Base-by-base conservation (phyloP, 37 sponge, comb jelly and placozoan genomes). In the Chondrilla cf. caribensis region DNA sequence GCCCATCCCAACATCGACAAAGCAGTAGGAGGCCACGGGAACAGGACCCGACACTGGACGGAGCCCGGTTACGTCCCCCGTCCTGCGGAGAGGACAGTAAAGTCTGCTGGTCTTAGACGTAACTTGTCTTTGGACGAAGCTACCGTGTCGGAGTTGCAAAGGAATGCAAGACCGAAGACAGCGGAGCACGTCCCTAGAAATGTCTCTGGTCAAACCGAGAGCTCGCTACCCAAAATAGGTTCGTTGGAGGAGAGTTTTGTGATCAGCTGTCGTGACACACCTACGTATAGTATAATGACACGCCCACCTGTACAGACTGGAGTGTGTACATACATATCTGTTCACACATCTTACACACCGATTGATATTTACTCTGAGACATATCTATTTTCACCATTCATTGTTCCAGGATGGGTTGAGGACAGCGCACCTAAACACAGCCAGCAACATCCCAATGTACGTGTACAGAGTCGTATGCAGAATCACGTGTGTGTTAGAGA, bases 81-180 rank as follows among this genome's bases (percentile, higher is more conserved):
- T 0, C 35, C 68, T 17, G 29, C 32, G 33, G 76, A 39, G 25
- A 37, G 76, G 19, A 9, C 19, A 19, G 19, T 21, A 4, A 73
- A 73, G 44, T 73, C 76, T 1, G 76, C 76, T n/a, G 44, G 44
- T n/a, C 39, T 39, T 19, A 41, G 36, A 21, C 76, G 76, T 6
- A 32, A 73, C 43, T n/a, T 73, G 43, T n/a, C 76, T 11, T 73
- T 40, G 76, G n/a, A 73, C n/a, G 18, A n/a, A 19, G 2, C 0
- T 62, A 29, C 29, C 64, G 64, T 29, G 5, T 4, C 6, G 29
- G 64, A 62, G 22, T 19, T n/a, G 17, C 68, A 67, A 26, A 17
- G 5, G 28, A 22, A 33, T 17, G 33, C 68, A 1, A 36, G 76
- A 37, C 76, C 76, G 24, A 73, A 73, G 43, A 73, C 76, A 21